phyloP scores from a whole-genome alignment of 2,888 invertebrate genomes.

The Chymomyza amoena region DNA sequence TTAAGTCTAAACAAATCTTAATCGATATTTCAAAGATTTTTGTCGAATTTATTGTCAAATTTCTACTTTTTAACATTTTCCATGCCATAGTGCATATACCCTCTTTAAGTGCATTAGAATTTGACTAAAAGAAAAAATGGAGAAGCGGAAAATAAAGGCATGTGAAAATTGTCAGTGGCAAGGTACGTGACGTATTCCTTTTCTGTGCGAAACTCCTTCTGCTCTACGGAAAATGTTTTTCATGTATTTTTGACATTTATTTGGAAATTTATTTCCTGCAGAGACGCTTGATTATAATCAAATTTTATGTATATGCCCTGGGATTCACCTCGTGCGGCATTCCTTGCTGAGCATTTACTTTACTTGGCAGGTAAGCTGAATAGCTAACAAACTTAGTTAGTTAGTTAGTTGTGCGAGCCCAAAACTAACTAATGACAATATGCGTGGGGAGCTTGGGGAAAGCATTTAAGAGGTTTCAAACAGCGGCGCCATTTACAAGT shows the following conservation, averaged over 20 bases:
- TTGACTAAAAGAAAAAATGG: not conserved
- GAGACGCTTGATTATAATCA: slow-evolving; percentile 54
- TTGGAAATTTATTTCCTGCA: slow-evolving; percentile 23
- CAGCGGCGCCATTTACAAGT: slow-evolving; percentile 3
- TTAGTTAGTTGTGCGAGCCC: slow-evolving; percentile 4
- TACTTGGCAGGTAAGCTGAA: not conserved
- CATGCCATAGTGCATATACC: not conserved
- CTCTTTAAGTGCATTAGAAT: not conserved
- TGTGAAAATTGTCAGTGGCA: not conserved
- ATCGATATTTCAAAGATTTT: too few relatives aligned
- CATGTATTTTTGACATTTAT: slow-evolving; percentile 35
- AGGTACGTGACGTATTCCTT: slow-evolving; percentile 1
- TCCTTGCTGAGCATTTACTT: not conserved
- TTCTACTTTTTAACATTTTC: not conserved
- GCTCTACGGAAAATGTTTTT: not conserved
- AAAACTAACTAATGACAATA: slow-evolving; percentile 48
- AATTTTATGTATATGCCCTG: slow-evolving; percentile 45
- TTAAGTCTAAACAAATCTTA: too few relatives aligned
- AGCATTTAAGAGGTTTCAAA: slow-evolving; percentile 10
- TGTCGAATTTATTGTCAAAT: too few relatives aligned
- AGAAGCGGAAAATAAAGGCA: not conserved
- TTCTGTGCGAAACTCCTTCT: not conserved
- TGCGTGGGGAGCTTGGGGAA: slow-evolving; percentile 21
- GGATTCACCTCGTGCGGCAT: slow-evolving; percentile 13
- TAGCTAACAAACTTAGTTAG: slow-evolving; percentile 48